These are phyloP conservation scores for Euspilapteryx auroguttella DNA, from an alignment of 2,888 invertebrate genomes.

Conservation along the genomic window DNA sequence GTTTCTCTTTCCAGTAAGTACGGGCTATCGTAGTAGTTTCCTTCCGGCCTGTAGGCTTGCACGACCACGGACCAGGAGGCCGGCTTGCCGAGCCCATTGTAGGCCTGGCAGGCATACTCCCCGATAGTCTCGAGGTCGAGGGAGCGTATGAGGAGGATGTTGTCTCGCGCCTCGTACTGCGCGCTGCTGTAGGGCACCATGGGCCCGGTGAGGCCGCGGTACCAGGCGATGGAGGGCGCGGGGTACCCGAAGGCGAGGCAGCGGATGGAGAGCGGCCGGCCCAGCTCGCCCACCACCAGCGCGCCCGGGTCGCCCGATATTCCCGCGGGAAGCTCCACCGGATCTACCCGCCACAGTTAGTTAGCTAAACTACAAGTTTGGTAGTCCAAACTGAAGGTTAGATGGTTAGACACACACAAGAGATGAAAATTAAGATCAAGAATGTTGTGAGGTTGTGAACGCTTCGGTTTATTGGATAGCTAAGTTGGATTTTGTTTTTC, in stretches of 20 bases:
- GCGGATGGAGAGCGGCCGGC: conserved; percentile 69
- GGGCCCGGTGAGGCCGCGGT: conserved; percentile 70
- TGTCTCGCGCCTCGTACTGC: conserved; percentile 73
- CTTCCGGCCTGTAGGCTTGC: conserved; percentile 72
- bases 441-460: too few relatives aligned
- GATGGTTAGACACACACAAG: too few relatives aligned
- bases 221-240: conserved; percentile 80
- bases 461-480: too few relatives aligned
- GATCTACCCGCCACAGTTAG: conserved; percentile 63
- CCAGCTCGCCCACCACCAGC: conserved; percentile 69
- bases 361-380: conserved; percentile 14
- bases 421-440: too few relatives aligned
- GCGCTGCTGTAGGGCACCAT: conserved; percentile 74
- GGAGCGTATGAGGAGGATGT: conserved; percentile 72
- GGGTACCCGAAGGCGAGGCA: conserved; percentile 86
- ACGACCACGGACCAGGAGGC: conserved; percentile 77
- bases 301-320: conserved; percentile 70
- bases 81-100: conserved; percentile 77
- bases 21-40: conserved; percentile 21
- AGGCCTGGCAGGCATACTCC: conserved; percentile 87
- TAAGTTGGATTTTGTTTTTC: too few relatives aligned
- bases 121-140: conserved; percentile 76
- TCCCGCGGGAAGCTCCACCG: conserved; percentile 56
- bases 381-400: conserved; percentile 19
- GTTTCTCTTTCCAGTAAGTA: conserved; percentile 16